Conservation (phyloP, 2,113 vertebrate genomes). For the Tragelaphus scriptus region DNA sequence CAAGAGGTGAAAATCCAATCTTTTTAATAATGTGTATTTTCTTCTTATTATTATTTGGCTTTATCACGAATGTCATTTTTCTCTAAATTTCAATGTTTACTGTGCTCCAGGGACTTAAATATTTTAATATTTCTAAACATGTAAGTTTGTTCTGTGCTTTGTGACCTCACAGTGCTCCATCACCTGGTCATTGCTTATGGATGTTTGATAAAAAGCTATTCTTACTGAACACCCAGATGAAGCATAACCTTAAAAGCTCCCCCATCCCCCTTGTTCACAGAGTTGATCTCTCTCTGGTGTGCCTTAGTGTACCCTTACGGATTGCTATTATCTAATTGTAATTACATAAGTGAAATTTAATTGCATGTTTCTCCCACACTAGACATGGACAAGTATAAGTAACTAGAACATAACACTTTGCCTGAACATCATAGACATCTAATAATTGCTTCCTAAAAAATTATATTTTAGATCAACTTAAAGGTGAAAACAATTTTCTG, state of each 20-base stretch:
- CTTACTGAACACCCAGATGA: neutral
- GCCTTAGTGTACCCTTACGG: neutral
- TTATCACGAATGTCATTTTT: neutral
- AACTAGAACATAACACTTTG: neutral
- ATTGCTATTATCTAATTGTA: neutral
- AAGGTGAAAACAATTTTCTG: neutral
- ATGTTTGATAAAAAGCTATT: neutral
- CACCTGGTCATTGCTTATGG: neutral
- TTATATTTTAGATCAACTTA: neutral
- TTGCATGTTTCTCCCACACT: neutral
- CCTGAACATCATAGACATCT: neutral
- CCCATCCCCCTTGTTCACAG: neutral
- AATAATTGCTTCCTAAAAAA: neutral
- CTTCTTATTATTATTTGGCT: neutral
- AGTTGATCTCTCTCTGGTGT: neutral
- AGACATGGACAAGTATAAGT: neutral
- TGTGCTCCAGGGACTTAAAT: neutral
- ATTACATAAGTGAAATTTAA: neutral
- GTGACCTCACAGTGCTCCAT: neutral
- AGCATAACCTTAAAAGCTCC: accelerated
- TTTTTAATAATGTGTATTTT: neutral
- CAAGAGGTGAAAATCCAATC: neutral
- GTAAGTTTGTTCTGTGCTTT: neutral
- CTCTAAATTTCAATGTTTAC: neutral
- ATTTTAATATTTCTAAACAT: neutral